Percentiles rank a stretch among this genome's conserved stretches.
phyloP scores from a whole-genome alignment of 1,140 invertebrate genomes.

The Harlomillsia oculata region DNA sequence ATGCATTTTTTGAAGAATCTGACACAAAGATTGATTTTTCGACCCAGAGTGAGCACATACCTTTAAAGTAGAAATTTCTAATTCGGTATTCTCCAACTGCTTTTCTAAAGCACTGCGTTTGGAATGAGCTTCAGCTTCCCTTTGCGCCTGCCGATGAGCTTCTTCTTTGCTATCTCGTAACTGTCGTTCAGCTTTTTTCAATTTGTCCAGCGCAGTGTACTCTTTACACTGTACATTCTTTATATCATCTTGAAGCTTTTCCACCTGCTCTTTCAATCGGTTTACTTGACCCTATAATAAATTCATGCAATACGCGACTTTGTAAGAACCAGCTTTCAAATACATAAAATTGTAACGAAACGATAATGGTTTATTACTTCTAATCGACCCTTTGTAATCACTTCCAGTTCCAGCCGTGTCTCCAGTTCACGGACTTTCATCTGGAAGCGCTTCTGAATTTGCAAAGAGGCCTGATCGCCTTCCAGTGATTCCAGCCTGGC shows the following conservation, averaged over 20 bases:
- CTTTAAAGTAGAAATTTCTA: conserved; percentile 51
- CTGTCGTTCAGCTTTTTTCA: conserved; percentile 59
- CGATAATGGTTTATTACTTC: conserved; percentile 49
- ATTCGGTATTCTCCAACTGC: conserved; percentile 54
- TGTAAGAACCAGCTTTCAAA: neutral
- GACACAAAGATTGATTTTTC: no score
- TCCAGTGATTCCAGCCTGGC: conserved; percentile 66
- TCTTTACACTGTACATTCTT: conserved; percentile 59
- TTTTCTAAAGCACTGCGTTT: conserved; percentile 60
- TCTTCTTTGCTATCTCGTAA: conserved; percentile 64
- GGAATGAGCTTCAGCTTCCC: conserved; percentile 60
- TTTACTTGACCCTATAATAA: conserved; percentile 54
- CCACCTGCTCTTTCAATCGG: conserved; percentile 71
- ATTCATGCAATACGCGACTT: no score
- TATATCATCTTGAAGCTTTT: conserved; percentile 65
- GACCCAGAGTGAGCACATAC: no score
- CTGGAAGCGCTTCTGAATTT: conserved; percentile 57
- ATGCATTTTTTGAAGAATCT: no score
- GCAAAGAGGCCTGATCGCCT: conserved; percentile 65
- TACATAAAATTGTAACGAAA: neutral
- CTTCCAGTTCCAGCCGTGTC: conserved; percentile 77
- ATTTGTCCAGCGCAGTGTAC: conserved; percentile 60
- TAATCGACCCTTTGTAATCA: conserved; percentile 66
- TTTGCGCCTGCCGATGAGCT: conserved; percentile 50
- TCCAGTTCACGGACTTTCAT: conserved; percentile 77